phyloP scores from a whole-genome alignment of 2,888 invertebrate genomes.

The Hedychridium roseum region DNA sequence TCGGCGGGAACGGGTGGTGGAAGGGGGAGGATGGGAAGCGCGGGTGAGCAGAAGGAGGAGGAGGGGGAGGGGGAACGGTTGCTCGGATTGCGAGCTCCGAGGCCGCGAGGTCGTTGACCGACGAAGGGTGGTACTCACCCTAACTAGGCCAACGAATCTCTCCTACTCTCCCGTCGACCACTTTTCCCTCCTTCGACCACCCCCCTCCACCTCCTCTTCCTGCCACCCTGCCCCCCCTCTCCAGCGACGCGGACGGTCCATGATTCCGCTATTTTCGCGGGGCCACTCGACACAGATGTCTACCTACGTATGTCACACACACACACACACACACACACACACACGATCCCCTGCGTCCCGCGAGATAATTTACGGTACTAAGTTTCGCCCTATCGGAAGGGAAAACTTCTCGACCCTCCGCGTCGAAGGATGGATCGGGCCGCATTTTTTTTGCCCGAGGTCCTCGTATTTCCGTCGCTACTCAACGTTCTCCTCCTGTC shows the following conservation, averaged over 20 bases:
- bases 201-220: not conserved
- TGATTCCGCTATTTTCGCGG: constrained; percentile 53
- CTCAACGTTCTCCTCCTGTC: too few relatives aligned
- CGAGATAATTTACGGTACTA: constrained; percentile 52
- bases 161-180: constrained; percentile 32
- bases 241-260: constrained; percentile 35
- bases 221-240: not conserved
- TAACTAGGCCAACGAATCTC: constrained; percentile 58
- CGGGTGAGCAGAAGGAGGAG: not conserved
- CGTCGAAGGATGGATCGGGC: too few relatives aligned
- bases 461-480: too few relatives aligned
- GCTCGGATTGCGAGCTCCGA: constrained; percentile 50
- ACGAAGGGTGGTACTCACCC: constrained; percentile 57
- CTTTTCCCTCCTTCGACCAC: not conserved
- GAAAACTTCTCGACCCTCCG: too few relatives aligned
- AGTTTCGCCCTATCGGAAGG: too few relatives aligned
- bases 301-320: constrained; percentile 13
- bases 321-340: constrained; percentile 5
- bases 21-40: not conserved
- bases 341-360: constrained; percentile 35
- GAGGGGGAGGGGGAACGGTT: constrained; percentile 25
- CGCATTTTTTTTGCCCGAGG: too few relatives aligned
- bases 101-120: constrained; percentile 62
- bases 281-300: constrained; percentile 50
- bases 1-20: not conserved